phyloP scores from a whole-genome alignment of 2,113 vertebrate genomes.

The Zosterops lateralis region DNA sequence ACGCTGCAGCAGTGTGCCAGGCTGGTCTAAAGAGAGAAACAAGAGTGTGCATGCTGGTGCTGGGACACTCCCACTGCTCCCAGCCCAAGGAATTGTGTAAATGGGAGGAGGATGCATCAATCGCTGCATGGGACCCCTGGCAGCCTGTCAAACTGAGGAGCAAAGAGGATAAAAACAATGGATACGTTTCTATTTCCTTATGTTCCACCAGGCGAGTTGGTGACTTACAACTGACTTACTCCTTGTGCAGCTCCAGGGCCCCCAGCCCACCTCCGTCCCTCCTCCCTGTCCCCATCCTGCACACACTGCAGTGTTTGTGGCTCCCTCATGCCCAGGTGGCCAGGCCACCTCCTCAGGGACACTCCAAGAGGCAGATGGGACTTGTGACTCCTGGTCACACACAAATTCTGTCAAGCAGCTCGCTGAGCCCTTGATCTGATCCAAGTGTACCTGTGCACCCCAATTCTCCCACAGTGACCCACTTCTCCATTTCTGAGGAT shows the following conservation, averaged over 20 bases:
- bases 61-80: background rate
- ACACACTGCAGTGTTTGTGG: rapidly evolving
- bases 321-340: background rate
- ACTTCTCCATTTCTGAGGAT: background rate
- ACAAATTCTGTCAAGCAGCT: background rate
- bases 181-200: background rate
- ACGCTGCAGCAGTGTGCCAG: background rate
- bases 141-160: conserved; percentile 2
- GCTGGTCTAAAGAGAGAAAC: background rate
- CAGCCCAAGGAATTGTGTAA: background rate
- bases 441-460: background rate
- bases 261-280: background rate
- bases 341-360: background rate
- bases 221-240: background rate
- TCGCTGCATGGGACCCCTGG: background rate
- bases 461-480: background rate
- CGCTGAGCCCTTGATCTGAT: background rate
- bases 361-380: background rate
- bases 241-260: rapidly evolving
- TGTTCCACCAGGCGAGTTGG: background rate
- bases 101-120: background rate
- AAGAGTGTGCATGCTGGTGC: background rate
- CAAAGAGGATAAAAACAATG: conserved; percentile 1
- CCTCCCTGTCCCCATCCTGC: background rate
- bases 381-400: background rate